These are phyloP conservation scores for Hemithea aestivaria DNA, from an alignment of 2,888 invertebrate genomes.

Conservation along the genomic window DNA sequence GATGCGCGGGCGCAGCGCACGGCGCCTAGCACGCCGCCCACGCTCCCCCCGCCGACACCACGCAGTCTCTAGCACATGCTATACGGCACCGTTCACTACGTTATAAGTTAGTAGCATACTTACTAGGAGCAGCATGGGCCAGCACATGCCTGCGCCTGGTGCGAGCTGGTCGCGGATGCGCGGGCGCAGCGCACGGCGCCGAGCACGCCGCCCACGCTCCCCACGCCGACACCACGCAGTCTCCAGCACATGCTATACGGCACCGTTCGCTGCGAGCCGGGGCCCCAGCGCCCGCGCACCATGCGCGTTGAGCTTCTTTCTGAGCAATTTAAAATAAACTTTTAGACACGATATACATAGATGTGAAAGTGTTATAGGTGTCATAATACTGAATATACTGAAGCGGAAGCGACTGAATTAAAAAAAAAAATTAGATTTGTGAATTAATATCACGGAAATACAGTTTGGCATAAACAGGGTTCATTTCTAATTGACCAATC, in stretches of 20 bases:
- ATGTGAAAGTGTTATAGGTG: too few relatives aligned
- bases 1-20: constrained; percentile 52
- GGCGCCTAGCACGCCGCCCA: too few relatives aligned
- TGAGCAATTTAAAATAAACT: constrained; percentile 25
- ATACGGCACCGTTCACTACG: constrained; percentile 80
- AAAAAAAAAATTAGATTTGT: too few relatives aligned
- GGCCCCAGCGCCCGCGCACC: constrained; percentile 69
- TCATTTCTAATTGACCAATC: too few relatives aligned
- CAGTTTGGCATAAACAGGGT: too few relatives aligned
- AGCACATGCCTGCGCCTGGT: constrained; percentile 54
- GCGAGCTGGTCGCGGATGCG: constrained; percentile 46
- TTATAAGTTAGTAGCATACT: too few relatives aligned
- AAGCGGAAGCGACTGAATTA: too few relatives aligned
- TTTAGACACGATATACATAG: too few relatives aligned
- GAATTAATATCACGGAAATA: too few relatives aligned
- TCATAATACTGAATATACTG: too few relatives aligned
- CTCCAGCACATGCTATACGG: constrained; percentile 82
- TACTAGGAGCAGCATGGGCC: constrained; percentile 64
- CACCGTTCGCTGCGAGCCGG: constrained; percentile 78
- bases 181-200: constrained; percentile 55
- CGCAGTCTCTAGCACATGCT: constrained; percentile 84
- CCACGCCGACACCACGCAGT: constrained; percentile 84
- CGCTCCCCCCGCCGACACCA: too few relatives aligned
- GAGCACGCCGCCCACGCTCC: constrained; percentile 77
- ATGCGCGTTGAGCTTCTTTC: constrained; percentile 74